Evolutionary conservation across 2,888 invertebrate species (phyloP).

Genomic region (Diogma glabrata): DNA sequence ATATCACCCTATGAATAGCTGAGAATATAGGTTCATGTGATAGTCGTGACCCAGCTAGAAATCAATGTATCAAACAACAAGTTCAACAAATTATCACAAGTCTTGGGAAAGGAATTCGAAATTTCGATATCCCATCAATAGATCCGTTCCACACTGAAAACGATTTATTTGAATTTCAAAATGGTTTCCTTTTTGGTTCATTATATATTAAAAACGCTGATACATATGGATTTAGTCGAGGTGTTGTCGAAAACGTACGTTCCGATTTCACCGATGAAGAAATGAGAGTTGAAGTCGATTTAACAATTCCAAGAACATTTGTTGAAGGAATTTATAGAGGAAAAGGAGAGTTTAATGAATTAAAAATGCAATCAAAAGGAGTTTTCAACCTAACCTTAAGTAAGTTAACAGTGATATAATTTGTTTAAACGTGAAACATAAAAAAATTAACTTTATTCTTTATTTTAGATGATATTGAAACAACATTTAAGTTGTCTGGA

Average conservation of each 20-base stretch:
- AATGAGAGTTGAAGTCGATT: slow-evolving; percentile 46
- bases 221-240: slow-evolving; percentile 42
- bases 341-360: slow-evolving; percentile 47
- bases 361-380: slow-evolving; percentile 49
- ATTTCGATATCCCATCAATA: slow-evolving; percentile 30
- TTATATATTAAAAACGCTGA: slow-evolving; percentile 40
- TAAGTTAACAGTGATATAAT: slow-evolving; percentile 30
- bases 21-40: slow-evolving; percentile 44
- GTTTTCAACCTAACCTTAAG: slow-evolving; percentile 47
- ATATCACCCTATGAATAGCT: no score
- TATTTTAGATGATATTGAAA: slow-evolving; percentile 41
- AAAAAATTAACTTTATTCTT: slow-evolving; percentile 11
- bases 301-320: slow-evolving; percentile 42
- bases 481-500: slow-evolving; percentile 46
- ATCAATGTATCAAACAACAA: slow-evolving; percentile 45
- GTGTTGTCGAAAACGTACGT: slow-evolving; percentile 45
- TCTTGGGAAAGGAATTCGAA: slow-evolving; percentile 31
- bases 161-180: slow-evolving; percentile 27
- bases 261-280: slow-evolving; percentile 42
- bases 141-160: slow-evolving; percentile 31
- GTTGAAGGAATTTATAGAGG: slow-evolving; percentile 49
- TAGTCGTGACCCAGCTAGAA: slow-evolving; percentile 44
- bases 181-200: slow-evolving; percentile 27
- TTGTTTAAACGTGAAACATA: slow-evolving; percentile 8
- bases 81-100: slow-evolving; percentile 40